These are phyloP conservation scores for Dendronephthya gigantea DNA, from an alignment of 64 coral and sea anemone genomes.

Conservation along the genomic window DNA sequence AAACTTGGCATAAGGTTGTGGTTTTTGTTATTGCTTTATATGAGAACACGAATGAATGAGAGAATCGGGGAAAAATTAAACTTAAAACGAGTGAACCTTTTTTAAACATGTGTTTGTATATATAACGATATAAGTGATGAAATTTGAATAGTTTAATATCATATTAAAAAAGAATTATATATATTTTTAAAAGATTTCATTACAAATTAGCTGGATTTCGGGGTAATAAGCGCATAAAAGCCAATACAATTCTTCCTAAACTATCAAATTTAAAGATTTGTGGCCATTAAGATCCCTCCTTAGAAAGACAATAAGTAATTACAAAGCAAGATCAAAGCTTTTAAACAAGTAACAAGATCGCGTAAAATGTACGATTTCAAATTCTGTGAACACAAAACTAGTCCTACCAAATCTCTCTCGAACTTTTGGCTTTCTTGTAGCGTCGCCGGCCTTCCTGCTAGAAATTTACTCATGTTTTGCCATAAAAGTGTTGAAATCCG, in stretches of 20 bases:
- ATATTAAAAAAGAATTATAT: too few species aligned
- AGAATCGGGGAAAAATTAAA: too few species aligned
- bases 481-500: neutral
- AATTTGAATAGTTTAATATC: too few species aligned
- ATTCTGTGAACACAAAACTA: neutral
- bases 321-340: neutral
- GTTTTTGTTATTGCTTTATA: too few species aligned
- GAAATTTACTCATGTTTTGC: constrained; percentile 10
- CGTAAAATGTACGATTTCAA: neutral
- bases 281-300: neutral
- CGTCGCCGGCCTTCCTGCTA: neutral
- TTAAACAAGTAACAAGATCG: neutral
- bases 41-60: too few species aligned
- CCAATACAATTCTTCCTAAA: neutral
- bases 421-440: neutral
- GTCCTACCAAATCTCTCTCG: neutral
- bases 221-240: neutral
- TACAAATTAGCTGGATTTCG: neutral
- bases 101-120: too few species aligned
- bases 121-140: too few species aligned
- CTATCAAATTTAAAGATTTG: neutral
- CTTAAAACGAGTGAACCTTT: too few species aligned
- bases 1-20: too few species aligned
- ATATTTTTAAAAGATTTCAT: too few species aligned
- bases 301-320: neutral